Conservation (phyloP, 2,888 invertebrate species). For the Drosophila sordidapex region DNA sequence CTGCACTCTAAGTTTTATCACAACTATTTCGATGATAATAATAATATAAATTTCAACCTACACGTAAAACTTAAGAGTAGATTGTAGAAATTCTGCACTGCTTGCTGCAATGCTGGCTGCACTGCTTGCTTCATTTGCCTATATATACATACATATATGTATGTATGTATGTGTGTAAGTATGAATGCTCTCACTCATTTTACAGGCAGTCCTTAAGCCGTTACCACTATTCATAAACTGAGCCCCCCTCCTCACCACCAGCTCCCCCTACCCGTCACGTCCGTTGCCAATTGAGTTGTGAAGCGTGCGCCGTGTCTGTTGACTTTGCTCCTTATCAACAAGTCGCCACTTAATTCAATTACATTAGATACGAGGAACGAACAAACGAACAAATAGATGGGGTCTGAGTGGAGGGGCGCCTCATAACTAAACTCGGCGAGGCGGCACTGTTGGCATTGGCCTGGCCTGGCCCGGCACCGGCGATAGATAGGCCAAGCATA, state of each 20-base stretch:
- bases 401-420: conserved; percentile 27
- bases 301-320: conserved; percentile 69
- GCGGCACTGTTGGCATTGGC: conserved; percentile 5
- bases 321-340: conserved; percentile 78
- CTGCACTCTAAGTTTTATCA: conserved; percentile 14
- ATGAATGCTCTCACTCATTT: conserved; percentile 22
- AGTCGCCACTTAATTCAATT: conserved; percentile 81
- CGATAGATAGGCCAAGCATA: conserved; percentile 34
- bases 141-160: neutral
- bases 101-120: conserved; percentile 5
- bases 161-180: neutral
- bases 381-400: conserved; percentile 54
- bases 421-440: conserved; percentile 1
- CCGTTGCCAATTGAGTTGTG: conserved; percentile 63
- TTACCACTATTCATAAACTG: conserved; percentile 51
- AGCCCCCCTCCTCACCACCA: neutral
- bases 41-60: conserved; percentile 16
- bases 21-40: conserved; percentile 8
- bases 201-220: conserved; percentile 26
- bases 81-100: neutral
- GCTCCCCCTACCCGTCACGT: conserved; percentile 12
- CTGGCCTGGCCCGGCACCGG: neutral
- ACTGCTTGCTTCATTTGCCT: conserved; percentile 32
- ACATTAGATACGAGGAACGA: conserved; percentile 70
- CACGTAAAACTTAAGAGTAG: neutral